Percentiles rank a stretch among this genome's conserved stretches.
These are phyloP conservation scores for Sphenodon punctatus DNA, from an alignment of 2,797 vertebrate genomes.

Conservation along the genomic window DNA sequence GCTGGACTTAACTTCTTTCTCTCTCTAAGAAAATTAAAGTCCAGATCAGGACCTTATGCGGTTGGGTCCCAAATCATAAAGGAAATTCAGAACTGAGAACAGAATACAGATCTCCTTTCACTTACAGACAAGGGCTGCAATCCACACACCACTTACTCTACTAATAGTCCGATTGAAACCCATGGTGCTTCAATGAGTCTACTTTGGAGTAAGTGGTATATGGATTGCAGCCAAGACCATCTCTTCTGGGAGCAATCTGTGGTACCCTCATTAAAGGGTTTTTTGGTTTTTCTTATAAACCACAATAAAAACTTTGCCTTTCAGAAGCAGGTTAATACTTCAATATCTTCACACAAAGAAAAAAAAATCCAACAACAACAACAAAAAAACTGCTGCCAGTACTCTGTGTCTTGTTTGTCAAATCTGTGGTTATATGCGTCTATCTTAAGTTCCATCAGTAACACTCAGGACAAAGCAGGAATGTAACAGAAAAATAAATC, in stretches of 20 bases:
- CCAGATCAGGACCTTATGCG: neutral
- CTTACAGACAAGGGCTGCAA: no score
- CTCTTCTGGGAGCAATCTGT: rapidly evolving
- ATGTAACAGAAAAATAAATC: constrained; percentile 83
- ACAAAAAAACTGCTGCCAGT: constrained; percentile 42
- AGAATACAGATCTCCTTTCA: no score
- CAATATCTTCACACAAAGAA: constrained; percentile 1
- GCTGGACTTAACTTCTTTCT: no score
- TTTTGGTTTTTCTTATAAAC: neutral
- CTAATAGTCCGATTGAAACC: no score
- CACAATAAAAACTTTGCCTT: constrained; percentile 11
- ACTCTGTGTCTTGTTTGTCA: constrained; percentile 40
- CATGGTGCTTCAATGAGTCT: no score
- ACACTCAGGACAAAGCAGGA: constrained; percentile 79
- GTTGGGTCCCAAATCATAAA: rapidly evolving
- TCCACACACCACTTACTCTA: no score
- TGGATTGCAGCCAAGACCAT: no score
- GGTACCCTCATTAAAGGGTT: neutral
- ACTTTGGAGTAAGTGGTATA: no score
- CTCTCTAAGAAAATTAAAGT: neutral
- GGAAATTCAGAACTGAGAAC: neutral
- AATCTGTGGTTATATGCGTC: constrained; percentile 35
- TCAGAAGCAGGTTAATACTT: neutral
- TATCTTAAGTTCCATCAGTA: constrained; percentile 79
- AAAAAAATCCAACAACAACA: constrained; percentile 1